Conservation (phyloP, 2,888 invertebrate species). For the Atrina japonica region DNA sequence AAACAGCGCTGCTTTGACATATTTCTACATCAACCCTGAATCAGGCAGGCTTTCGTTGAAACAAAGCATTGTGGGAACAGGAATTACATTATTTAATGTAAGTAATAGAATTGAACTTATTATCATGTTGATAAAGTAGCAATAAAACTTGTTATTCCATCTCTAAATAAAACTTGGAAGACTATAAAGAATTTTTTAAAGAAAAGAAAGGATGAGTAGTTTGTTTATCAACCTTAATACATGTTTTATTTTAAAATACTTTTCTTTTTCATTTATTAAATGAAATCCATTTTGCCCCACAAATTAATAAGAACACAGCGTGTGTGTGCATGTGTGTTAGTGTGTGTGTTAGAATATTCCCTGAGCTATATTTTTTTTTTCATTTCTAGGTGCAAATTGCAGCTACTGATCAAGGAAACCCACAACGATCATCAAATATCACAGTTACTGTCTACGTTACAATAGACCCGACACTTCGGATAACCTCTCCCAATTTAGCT, state of each 20-base stretch:
- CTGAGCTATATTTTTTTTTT: neutral
- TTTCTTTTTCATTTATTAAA: no score
- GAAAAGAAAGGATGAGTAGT: neutral
- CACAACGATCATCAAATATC: slow-evolving; percentile 19
- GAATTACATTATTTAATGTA: slow-evolving; percentile 51
- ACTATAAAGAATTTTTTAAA: neutral
- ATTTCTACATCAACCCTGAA: slow-evolving; percentile 59
- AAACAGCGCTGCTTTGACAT: slow-evolving; percentile 33
- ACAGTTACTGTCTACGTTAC: slow-evolving; percentile 30
- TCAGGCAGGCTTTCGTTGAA: slow-evolving; percentile 56
- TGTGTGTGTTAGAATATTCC: neutral
- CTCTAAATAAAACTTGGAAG: neutral
- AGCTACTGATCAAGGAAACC: slow-evolving; percentile 35
- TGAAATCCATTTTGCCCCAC: no score
- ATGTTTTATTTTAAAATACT: neutral
- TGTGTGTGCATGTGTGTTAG: no score
- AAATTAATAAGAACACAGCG: no score
- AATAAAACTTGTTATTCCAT: no score
- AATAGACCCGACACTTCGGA: slow-evolving; percentile 31
- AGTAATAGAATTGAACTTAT: no score
- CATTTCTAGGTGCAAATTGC: slow-evolving; percentile 29
- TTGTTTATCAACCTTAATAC: no score
- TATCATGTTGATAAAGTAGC: no score
- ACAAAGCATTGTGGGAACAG: slow-evolving; percentile 43
- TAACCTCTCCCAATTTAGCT: slow-evolving; percentile 17